Conservation (phyloP, 2,888 invertebrate species). For the Apotomis turbidana region DNA sequence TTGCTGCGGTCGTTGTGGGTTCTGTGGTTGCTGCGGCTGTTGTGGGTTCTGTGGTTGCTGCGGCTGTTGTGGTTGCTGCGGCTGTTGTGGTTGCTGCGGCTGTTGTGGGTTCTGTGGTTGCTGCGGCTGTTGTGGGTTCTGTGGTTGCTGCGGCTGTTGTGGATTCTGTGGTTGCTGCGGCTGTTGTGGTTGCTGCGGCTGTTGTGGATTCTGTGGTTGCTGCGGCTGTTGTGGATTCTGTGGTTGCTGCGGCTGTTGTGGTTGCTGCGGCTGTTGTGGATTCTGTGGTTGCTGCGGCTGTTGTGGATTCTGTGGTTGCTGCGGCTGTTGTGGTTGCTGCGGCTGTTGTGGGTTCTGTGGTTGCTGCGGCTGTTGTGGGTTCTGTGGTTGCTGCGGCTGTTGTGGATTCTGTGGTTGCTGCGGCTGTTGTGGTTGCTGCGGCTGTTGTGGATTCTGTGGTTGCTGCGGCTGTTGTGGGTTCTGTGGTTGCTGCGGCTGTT, state of each 20-base stretch:
- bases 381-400: constrained; percentile 3
- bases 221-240: not conserved
- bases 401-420: not conserved
- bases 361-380: too few relatives aligned
- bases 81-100: not conserved
- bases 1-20: not conserved
- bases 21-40: not conserved
- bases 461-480: not conserved
- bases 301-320: not conserved
- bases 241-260: not conserved
- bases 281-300: not conserved
- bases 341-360: not conserved
- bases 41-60: not conserved
- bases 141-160: not conserved
- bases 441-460: not conserved
- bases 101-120: not conserved
- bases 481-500: not conserved
- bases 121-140: not conserved
- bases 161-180: not conserved
- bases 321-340: not conserved
- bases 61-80: not conserved
- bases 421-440: not conserved
- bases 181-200: not conserved
- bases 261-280: not conserved
- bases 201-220: not conserved